Base-by-base conservation (phyloP, 2,888 invertebrate genomes). In the Polietes domitor region DNA sequence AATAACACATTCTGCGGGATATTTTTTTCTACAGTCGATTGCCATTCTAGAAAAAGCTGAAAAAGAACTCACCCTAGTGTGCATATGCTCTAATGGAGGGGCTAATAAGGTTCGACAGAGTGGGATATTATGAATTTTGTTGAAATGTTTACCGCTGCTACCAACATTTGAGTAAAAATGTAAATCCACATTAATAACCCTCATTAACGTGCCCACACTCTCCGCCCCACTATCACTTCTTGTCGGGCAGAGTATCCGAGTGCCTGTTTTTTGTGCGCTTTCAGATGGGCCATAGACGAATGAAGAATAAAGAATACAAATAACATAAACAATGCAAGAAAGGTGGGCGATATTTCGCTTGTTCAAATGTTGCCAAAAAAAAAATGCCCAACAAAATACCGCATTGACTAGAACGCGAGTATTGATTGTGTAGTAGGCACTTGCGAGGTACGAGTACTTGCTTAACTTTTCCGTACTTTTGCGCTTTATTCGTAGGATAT, bases 291-390 rank as follows among this genome's bases (percentile, higher is more conserved):
- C 19, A 65, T 9, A 41, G 41, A 21, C 15, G 37, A 37, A n/a
- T 1, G 19, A 10, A 63, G 17, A 32, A 17, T 32, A 17, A 37
- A 37, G 41, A 68, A 68, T 21, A 68, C 68, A 24, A 24, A 43
- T 15, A 43, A 43, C 41, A 83, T 63, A 77, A 77, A 75, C 73
- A 68, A 72, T 78, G 65, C 75, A 81, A 75, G 55, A 81, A 76
- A 81, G 81, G 84, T 81, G 84, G 78, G 78, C 81, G 76, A 43
- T 75, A 41, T 72, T 78, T 77, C 19, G 55, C 28, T 53, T 32
- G 26, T 77, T 58, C 68, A 55, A 17, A 61, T 63, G 43, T 65
- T 80, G 80, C 75, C 75, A 78, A 80, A 80, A 80, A 77, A 75
- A 41, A 53, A 63, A 71, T 63, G 19, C 72, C 24, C 65, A 43